Evolutionary conservation across 2,797 vertebrate species (phyloP).

Genomic region (Ctenopoma kingsleyae): DNA sequence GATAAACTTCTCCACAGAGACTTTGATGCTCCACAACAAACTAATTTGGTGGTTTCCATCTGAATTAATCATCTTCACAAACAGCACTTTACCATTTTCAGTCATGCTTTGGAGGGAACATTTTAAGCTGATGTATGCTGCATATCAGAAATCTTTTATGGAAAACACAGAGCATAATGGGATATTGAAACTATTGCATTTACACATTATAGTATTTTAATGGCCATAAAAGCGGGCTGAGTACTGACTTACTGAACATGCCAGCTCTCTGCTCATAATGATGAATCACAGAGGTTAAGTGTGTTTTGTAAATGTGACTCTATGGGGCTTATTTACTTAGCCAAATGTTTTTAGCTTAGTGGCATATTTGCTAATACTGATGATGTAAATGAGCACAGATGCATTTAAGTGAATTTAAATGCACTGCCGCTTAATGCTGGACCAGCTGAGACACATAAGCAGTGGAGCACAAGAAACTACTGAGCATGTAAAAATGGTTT

Average conservation of each 20-base stretch:
- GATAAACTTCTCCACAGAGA: neutral
- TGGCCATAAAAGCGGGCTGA: constrained; percentile 4
- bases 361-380: constrained; percentile 29
- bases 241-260: constrained; percentile 24
- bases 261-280: neutral
- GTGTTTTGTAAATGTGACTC: constrained; percentile 30
- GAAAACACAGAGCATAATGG: constrained; percentile 16
- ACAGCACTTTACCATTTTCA: constrained; percentile 1
- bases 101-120: neutral
- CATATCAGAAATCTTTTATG: constrained; percentile 15
- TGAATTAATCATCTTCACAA: neutral
- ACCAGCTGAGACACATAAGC: constrained; percentile 30
- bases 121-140: neutral
- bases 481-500: neutral
- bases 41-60: constrained; percentile 2
- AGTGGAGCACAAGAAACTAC: constrained; percentile 21
- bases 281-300: constrained; percentile 17
- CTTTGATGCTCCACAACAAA: neutral
- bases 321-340: constrained; percentile 35
- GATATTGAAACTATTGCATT: constrained; percentile 33
- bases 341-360: constrained; percentile 30
- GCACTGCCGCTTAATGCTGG: constrained; percentile 9
- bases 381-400: constrained; percentile 45
- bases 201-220: constrained; percentile 27
- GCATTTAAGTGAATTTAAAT: constrained; percentile 54